Percentiles rank a stretch among this genome's conserved stretches.
Evolutionary conservation across 2,113 vertebrate genomes (phyloP).

Genomic region (Phalacrocorax aristotelis): DNA sequence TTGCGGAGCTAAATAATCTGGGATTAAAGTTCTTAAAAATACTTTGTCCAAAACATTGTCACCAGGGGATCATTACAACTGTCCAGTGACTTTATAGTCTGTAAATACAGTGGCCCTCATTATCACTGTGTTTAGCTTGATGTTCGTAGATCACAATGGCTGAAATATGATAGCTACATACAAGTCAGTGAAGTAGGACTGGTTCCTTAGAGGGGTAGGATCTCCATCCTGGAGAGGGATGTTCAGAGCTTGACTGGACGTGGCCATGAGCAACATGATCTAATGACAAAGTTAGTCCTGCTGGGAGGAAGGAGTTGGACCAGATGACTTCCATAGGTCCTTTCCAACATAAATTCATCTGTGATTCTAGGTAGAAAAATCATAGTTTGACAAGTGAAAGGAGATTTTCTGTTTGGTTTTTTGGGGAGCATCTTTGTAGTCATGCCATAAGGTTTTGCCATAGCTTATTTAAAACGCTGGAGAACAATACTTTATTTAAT

Average conservation of each 20-base stretch:
- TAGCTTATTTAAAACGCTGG: background rate
- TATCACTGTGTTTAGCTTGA: background rate
- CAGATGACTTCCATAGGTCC: background rate
- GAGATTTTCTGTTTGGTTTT: background rate
- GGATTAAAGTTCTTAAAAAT: background rate
- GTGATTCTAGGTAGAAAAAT: background rate
- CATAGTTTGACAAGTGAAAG: background rate
- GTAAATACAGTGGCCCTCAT: background rate
- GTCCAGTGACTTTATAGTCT: background rate
- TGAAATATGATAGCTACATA: background rate
- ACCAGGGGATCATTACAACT: background rate
- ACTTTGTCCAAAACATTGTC: background rate
- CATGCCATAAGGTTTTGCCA: background rate
- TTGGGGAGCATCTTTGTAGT: background rate
- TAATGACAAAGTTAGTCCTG: background rate
- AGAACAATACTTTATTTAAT: background rate
- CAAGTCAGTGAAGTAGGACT: background rate
- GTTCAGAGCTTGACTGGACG: background rate
- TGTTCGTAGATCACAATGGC: background rate
- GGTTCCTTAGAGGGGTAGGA: background rate
- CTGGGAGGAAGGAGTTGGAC: background rate
- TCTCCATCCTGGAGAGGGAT: background rate
- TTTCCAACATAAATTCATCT: background rate
- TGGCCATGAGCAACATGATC: background rate
- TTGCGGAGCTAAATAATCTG: background rate